Evolutionary conservation across 1,140 invertebrate genomes (phyloP), one percentile per base, ranked within the genome.

Genomic region (Atopsyche davidsoni): DNA sequence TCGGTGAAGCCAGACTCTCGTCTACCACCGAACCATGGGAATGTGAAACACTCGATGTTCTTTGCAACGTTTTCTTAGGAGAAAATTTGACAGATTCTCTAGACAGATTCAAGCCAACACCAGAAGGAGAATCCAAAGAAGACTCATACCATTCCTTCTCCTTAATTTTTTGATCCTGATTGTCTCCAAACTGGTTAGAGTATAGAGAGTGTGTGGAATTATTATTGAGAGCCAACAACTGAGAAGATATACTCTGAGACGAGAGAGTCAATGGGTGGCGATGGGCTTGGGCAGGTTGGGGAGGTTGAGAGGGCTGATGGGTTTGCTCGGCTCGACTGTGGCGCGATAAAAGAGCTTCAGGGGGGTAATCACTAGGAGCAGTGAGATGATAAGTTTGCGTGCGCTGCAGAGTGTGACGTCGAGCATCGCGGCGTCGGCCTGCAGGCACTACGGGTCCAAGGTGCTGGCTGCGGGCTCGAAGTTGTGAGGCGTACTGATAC

Each of bases 91-190:
- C 46, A 46, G 68, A 66, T 41, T 60, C 51, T 61, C 63, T 69
- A 7, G 50, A 53, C 10, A 53, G 17, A 32, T 51, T 51, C 25
- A 51, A 23, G 4, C 55, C 4, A 1, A 59, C 52, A 52, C 51
- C 58, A 7, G 73, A 73, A 19, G 73, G 75, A 0, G 79, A 77
- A 67, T 86, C 83, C 34, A 86, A 61, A 4, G 81, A 82, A 1
- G 83, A 85, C 64, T 86, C 85, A 62, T 82, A 82, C 83, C 84
- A 86, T 42, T 83, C 81, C 59, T 85, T 85, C 57, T 84, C 80
- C 58, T 72, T 71, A 0, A 65, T 53, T 59, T 67, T 70, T 31
- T 60, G 60, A 28, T 72, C 70, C 10, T 52, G 46, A 51, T 69
- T 67, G 4, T 49, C 46, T 3, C 4, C 2, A 14, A 4, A 22